Conservation (phyloP, 2,113 vertebrate species). For the Lophochroa leadbeateri region DNA sequence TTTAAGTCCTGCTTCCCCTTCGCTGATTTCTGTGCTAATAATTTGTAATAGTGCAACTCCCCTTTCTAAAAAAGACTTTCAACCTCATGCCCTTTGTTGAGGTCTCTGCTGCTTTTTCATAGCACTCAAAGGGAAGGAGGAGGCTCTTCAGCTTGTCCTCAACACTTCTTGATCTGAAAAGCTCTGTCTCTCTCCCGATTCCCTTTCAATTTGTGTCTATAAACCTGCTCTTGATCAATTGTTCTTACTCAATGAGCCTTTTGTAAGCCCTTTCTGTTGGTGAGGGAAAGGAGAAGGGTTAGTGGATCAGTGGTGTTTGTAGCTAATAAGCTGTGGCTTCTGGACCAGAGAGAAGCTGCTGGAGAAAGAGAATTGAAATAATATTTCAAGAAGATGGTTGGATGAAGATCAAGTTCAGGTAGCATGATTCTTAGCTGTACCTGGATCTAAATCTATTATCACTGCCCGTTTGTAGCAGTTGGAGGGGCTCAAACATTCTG, state of each 20-base stretch:
- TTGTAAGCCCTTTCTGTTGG: background rate
- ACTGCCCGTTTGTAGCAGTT: background rate
- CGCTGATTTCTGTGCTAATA: background rate
- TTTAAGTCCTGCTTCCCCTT: background rate
- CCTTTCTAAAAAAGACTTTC: background rate
- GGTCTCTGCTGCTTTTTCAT: background rate
- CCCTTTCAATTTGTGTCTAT: background rate
- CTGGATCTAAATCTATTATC: background rate
- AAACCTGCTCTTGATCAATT: background rate
- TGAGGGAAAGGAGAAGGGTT: background rate
- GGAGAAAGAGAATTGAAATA: background rate
- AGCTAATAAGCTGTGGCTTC: background rate
- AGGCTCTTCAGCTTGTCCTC: background rate
- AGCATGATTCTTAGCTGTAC: background rate
- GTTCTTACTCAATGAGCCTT: background rate
- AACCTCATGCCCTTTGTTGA: background rate
- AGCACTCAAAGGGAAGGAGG: background rate
- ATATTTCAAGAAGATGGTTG: background rate
- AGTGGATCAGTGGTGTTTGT: background rate
- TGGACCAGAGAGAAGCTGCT: background rate
- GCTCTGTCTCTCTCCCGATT: background rate
- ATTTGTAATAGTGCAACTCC: background rate
- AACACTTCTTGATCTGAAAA: background rate
- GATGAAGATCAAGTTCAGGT: background rate
- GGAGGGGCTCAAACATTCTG: background rate